Percentiles rank a stretch among this genome's conserved stretches.
phyloP scores from a whole-genome alignment of 2,888 invertebrate genomes.

The Dorcus parallelipipedus region DNA sequence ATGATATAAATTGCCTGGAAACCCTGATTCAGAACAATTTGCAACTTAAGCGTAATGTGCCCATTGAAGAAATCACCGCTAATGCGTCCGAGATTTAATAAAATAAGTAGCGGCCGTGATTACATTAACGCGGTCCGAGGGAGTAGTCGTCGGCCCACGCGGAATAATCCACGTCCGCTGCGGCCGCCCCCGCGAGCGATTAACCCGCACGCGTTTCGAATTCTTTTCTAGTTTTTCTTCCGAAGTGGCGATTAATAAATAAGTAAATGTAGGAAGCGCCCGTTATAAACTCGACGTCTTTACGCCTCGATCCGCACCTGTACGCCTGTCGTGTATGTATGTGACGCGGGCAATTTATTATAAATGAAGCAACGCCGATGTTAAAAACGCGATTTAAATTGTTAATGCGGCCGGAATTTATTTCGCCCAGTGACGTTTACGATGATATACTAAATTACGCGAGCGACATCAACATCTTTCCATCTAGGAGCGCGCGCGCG shows the following conservation, averaged over 20 bases:
- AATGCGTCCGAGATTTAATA: conserved; percentile 11
- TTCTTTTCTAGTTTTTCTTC: no score
- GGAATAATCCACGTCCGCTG: no score
- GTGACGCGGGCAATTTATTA: conserved; percentile 1
- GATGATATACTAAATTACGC: neutral
- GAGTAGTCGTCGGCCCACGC: conserved; percentile 18
- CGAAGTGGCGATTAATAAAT: no score
- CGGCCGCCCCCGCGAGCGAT: no score
- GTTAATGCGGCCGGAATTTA: neutral
- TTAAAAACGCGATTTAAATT: conserved; percentile 1
- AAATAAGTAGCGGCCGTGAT: conserved; percentile 20
- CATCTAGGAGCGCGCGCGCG: no score
- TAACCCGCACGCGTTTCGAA: no score
- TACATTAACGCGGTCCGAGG: conserved; percentile 13
- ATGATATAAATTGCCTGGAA: no score
- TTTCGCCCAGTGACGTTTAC: neutral
- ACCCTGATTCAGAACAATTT: no score
- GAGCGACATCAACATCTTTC: no score
- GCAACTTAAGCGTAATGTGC: no score
- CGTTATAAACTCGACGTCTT: neutral
- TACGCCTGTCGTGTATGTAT: neutral
- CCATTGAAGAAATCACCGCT: no score
- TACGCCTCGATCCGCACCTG: neutral
- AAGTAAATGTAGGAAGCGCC: neutral
- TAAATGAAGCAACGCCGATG: neutral